Percentiles rank a stretch among this genome's conserved stretches.
Conservation (phyloP, 2,113 vertebrate species). For the Anguilla rostrata region DNA sequence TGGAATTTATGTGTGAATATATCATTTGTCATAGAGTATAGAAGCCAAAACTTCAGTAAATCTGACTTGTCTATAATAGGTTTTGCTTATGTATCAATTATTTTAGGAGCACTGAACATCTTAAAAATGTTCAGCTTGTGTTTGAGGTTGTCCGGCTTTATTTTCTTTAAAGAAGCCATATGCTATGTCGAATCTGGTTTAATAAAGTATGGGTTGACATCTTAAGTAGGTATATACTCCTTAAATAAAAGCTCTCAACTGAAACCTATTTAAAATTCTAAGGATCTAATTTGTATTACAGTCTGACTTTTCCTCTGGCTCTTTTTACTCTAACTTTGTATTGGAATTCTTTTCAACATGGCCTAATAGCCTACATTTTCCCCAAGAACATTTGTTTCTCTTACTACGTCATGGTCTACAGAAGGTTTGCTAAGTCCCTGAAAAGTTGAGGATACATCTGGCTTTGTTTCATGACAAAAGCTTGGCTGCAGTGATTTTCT, state of each 20-base stretch:
- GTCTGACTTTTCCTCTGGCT: not conserved
- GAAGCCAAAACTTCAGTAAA: not conserved
- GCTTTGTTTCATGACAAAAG: conserved; percentile 10
- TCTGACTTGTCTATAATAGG: not conserved
- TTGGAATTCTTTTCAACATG: not conserved
- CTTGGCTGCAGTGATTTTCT: not conserved
- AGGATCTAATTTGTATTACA: not conserved
- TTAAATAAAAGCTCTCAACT: not conserved
- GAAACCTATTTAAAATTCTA: not conserved
- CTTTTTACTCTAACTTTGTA: not conserved
- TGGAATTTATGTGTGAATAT: not conserved
- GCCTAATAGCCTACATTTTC: conserved; percentile 10
- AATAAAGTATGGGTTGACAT: not conserved
- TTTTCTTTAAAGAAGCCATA: not conserved
- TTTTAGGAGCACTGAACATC: not conserved
- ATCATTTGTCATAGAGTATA: not conserved
- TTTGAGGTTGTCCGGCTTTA: not conserved
- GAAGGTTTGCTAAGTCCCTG: not conserved
- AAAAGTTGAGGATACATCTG: conserved; percentile 21
- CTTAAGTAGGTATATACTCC: not conserved
- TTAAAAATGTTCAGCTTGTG: not conserved
- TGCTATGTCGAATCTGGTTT: not conserved
- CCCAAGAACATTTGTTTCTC: conserved; percentile 22
- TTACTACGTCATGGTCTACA: conserved; percentile 1
- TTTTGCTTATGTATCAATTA: not conserved